Evolutionary conservation across 2,113 vertebrate genomes (phyloP).

Genomic region (Apteryx mantelli): DNA sequence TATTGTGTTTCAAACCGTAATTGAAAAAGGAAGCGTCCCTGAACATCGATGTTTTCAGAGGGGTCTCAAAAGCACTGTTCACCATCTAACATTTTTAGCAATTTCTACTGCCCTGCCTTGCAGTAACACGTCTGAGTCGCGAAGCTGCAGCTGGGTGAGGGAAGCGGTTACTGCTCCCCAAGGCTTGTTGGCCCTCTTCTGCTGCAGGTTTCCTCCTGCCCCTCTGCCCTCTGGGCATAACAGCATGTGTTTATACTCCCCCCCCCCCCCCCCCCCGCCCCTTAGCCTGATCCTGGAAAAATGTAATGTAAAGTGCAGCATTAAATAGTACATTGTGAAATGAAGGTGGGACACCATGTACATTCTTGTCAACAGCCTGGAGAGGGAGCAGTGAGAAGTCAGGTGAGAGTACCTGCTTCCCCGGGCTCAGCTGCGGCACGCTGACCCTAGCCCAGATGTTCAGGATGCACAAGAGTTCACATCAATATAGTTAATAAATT

Average conservation of each 20-base stretch:
- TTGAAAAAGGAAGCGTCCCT: neutral
- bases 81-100: neutral
- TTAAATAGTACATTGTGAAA: neutral
- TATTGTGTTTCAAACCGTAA: neutral
- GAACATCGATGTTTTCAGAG: neutral
- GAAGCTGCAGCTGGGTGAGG: neutral
- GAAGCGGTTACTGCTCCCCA: accelerated
- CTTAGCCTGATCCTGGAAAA: neutral
- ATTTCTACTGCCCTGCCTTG: neutral
- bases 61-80: accelerated
- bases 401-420: neutral
- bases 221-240: too few relatives aligned
- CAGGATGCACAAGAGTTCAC: neutral
- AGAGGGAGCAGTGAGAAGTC: neutral
- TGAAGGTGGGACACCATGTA: neutral
- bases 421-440: accelerated
- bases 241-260: too few relatives aligned
- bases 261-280: too few relatives aligned
- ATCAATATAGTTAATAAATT: neutral
- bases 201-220: neutral
- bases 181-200: neutral
- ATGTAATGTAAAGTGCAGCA: accelerated
- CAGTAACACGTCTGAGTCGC: neutral
- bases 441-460: accelerated
- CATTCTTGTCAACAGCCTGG: neutral